Percentiles rank a stretch among this genome's conserved stretches.
phyloP scores from a whole-genome alignment of 2,113 vertebrate genomes.

The Lepus americanus region DNA sequence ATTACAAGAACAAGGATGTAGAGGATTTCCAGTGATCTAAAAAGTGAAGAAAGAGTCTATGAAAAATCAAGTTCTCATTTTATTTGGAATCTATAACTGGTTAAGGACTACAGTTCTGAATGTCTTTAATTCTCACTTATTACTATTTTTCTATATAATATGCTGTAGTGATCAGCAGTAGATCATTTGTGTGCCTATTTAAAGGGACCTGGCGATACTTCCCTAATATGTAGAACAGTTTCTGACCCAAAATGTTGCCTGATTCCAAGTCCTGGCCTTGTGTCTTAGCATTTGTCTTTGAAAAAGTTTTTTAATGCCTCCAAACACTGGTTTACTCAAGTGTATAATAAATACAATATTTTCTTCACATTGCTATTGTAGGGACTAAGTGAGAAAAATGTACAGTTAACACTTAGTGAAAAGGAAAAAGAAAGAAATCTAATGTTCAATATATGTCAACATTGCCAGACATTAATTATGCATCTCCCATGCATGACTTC shows the following conservation, averaged over 20 bases:
- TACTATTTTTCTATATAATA: conserved; percentile 28
- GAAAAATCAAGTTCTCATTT: not conserved
- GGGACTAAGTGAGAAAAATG: conserved; percentile 42
- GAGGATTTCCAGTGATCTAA: not conserved
- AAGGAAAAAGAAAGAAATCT: conserved; percentile 16
- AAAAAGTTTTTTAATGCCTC: not conserved
- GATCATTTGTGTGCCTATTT: not conserved
- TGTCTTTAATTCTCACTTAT: not conserved
- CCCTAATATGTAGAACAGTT: not conserved
- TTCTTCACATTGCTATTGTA: not conserved
- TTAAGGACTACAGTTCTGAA: not conserved
- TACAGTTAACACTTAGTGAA: not conserved
- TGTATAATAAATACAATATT: not conserved
- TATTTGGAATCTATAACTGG: conserved; percentile 5
- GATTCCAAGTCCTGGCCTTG: not conserved
- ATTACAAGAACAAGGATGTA: not conserved
- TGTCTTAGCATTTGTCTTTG: not conserved
- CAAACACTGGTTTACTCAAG: not conserved
- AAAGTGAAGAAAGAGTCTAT: not conserved
- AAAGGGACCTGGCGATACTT: not conserved
- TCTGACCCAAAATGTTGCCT: not conserved
- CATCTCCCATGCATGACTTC: not conserved
- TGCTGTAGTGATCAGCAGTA: not conserved
- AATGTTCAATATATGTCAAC: not conserved
- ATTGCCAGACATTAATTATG: not conserved